Conservation (phyloP, 2,888 invertebrate species). For the Halictus quadricinctus region DNA sequence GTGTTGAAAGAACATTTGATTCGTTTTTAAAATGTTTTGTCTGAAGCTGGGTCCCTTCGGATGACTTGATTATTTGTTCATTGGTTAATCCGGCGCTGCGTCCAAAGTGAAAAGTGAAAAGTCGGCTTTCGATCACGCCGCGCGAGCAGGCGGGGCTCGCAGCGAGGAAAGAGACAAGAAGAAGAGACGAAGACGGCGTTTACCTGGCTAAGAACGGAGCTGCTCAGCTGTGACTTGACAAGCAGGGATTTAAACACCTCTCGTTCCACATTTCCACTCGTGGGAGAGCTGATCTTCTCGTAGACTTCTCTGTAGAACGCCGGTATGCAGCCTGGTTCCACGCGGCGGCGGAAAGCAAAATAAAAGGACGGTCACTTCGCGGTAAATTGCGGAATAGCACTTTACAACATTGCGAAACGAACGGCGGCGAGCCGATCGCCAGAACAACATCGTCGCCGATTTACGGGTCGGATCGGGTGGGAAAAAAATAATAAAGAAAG, state of each 20-base stretch:
- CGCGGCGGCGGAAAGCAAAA: conserved; percentile 57
- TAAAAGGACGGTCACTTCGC: conserved; percentile 48
- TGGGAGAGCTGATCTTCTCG: conserved; percentile 83
- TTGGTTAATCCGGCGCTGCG: no score
- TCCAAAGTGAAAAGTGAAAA: background rate
- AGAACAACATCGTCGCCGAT: conserved; percentile 3
- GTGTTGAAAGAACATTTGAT: no score
- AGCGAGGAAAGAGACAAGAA: conserved; percentile 21
- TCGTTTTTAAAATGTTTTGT: no score
- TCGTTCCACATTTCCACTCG: conserved; percentile 83
- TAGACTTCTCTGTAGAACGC: conserved; percentile 84
- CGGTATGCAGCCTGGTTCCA: conserved; percentile 83
- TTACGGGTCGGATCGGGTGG: background rate
- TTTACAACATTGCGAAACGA: conserved; percentile 24
- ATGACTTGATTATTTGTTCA: no score
- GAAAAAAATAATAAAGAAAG: background rate
- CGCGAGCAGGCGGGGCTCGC: background rate
- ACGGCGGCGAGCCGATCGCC: background rate
- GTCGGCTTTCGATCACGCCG: no score
- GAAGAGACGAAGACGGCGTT: conserved; percentile 7
- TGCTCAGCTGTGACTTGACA: conserved; percentile 83
- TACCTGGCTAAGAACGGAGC: conserved; percentile 83
- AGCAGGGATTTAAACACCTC: conserved; percentile 84
- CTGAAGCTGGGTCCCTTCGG: no score
- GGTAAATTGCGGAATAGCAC: conserved; percentile 30